Conservation (phyloP, 2,797 vertebrate species). For the Acipenser oxyrinchus region DNA sequence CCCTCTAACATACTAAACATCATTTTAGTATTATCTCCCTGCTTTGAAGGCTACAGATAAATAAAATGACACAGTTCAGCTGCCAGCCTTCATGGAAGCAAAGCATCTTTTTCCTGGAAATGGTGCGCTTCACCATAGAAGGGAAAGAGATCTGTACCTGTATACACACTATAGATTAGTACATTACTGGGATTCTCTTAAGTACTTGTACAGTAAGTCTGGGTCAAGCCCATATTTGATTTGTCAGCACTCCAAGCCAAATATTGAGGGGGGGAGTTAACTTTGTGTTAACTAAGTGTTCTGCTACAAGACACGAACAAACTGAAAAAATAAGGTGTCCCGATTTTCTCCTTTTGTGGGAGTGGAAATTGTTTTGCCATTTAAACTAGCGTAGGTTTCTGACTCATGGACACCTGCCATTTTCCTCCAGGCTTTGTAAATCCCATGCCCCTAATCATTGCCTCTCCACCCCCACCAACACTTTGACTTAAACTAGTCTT, state of each 20-base stretch:
- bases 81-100: background rate
- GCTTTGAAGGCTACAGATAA: background rate
- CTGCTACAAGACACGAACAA: background rate
- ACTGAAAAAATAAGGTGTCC: background rate
- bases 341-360: background rate
- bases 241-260: background rate
- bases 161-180: background rate
- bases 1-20: no score
- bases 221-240: background rate
- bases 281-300: no score
- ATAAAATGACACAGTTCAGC: background rate
- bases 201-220: background rate
- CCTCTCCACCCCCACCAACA: conserved; percentile 7
- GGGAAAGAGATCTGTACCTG: conserved; percentile 33
- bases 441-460: conserved; percentile 28
- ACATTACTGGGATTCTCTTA: background rate
- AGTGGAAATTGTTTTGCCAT: background rate
- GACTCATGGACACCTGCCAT: conserved; percentile 27
- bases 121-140: conserved; percentile 47
- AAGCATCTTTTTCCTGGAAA: background rate
- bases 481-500: no score
- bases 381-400: conserved; percentile 23
- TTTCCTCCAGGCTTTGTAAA: conserved; percentile 29
- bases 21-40: no score
- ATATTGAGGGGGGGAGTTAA: background rate